Percentiles rank a stretch among this genome's conserved stretches.
Conservation (phyloP, 2,797 vertebrate species). For the Coilia nasus region DNA sequence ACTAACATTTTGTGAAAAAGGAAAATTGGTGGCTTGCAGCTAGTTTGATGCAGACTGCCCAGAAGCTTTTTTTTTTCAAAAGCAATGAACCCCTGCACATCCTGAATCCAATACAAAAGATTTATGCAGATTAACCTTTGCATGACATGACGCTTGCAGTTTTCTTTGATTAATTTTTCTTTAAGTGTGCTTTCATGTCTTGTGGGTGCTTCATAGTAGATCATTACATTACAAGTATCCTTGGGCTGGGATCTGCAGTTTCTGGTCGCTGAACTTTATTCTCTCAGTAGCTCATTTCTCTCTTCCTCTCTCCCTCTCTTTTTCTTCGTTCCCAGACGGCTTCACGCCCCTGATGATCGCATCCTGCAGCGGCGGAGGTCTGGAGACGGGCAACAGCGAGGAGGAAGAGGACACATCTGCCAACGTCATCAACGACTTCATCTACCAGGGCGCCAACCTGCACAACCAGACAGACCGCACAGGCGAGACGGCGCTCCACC, state of each 20-base stretch:
- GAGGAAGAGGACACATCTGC: slow-evolving; percentile 93
- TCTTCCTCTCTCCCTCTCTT: not conserved
- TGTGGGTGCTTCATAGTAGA: slow-evolving; percentile 65
- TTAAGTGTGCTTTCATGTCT: slow-evolving; percentile 75
- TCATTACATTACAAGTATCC: slow-evolving; percentile 52
- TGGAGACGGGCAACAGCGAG: slow-evolving; percentile 93
- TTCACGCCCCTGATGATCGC: slow-evolving; percentile 98
- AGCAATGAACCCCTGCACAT: not conserved
- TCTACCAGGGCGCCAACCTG: slow-evolving; percentile 93
- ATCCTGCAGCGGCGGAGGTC: slow-evolving; percentile 93
- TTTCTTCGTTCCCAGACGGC: slow-evolving; percentile 78
- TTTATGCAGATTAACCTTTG: not conserved
- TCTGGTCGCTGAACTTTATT: not conserved
- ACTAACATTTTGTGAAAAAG: slow-evolving; percentile 78
- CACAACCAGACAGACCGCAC: slow-evolving; percentile 98
- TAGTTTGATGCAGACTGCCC: slow-evolving; percentile 72
- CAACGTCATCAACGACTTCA: slow-evolving; percentile 94
- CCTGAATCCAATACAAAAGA: not conserved
- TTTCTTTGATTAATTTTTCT: not conserved
- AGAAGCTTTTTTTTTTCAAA: slow-evolving; percentile 62
- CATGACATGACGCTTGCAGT: not conserved
- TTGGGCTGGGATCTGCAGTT: slow-evolving; percentile 57
- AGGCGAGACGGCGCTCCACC: slow-evolving; percentile 91
- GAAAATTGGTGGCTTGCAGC: slow-evolving; percentile 69
- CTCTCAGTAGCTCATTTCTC: not conserved